phyloP scores from a whole-genome alignment of 2,797 vertebrate genomes.

The Sarcoramphus papa region DNA sequence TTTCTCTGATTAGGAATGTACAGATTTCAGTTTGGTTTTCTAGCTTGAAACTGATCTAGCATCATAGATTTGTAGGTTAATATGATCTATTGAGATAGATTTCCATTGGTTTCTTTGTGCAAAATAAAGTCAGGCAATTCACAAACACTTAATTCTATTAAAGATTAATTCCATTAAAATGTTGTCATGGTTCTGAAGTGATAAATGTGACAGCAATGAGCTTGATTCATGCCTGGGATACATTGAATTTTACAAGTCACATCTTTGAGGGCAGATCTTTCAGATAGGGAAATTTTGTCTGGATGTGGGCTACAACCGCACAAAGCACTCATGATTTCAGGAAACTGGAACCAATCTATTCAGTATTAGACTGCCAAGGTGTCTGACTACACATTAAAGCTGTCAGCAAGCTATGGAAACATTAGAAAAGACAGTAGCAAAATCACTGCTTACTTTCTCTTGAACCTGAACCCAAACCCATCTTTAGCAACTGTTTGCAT shows the following conservation, averaged over 20 bases:
- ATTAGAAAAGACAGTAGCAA: not conserved
- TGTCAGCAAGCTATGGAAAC: not conserved
- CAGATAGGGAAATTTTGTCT: not conserved
- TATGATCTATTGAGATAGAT: slow-evolving; percentile 35
- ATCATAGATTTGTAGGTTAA: slow-evolving; percentile 29
- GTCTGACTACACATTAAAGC: not conserved
- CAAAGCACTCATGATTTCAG: not conserved
- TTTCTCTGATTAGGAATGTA: slow-evolving; percentile 52
- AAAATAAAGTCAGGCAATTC: slow-evolving; percentile 6
- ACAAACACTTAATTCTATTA: slow-evolving; percentile 42
- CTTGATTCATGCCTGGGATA: not conserved
- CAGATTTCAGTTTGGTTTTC: slow-evolving; percentile 40
- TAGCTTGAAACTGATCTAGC: slow-evolving; percentile 24
- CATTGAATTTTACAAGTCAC: not conserved
- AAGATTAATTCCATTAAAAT: slow-evolving; percentile 35
- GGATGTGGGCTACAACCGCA: not conserved
- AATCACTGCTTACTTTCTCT: not conserved
- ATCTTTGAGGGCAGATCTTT: not conserved
- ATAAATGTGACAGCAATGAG: not conserved
- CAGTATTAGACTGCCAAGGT: not conserved
- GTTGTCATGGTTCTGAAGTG: slow-evolving; percentile 16
- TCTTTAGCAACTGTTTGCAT: not conserved
- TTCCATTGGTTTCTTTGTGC: slow-evolving; percentile 4
- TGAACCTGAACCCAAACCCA: not conserved
- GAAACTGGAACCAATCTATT: not conserved